A percentile compares a stretch with the other conserved stretches of the same genome.
phyloP scores from a whole-genome alignment of 2,113 vertebrate species.

The Eolophus roseicapilla region DNA sequence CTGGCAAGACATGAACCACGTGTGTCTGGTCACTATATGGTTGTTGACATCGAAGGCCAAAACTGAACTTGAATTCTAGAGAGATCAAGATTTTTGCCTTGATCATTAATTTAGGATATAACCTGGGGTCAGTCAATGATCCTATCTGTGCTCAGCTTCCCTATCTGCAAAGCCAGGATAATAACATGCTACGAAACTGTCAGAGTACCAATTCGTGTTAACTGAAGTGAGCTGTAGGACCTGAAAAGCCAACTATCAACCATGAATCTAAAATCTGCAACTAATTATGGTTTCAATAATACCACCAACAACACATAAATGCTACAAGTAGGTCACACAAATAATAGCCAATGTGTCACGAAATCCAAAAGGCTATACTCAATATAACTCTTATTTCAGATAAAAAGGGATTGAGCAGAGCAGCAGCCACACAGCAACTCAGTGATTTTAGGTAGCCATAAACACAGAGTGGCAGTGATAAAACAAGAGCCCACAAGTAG shows the following conservation, averaged over 20 bases:
- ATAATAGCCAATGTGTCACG: not conserved
- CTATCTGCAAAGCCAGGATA: not conserved
- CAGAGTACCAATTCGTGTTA: not conserved
- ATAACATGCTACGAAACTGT: not conserved
- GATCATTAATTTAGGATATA: not conserved
- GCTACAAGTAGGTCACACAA: not conserved
- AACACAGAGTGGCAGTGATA: not conserved
- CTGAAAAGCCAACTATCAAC: not conserved
- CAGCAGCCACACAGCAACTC: not conserved
- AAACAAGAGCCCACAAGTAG: not conserved
- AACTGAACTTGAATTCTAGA: not conserved
- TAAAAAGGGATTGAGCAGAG: not conserved
- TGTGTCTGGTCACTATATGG: not conserved
- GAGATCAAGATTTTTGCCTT: not conserved
- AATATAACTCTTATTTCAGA: not conserved
- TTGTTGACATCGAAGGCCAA: not conserved
- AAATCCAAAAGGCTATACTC: not conserved
- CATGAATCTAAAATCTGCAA: not conserved
- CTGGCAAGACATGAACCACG: not conserved
- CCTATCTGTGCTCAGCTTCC: not conserved
- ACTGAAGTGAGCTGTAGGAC: not conserved
- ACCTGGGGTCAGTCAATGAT: not conserved
- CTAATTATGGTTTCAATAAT: not conserved
- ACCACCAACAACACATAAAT: not conserved
- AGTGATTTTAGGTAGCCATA: not conserved